phyloP scores from a whole-genome alignment of 2,797 vertebrate species.

The Cynodonichthys magdalenae region DNA sequence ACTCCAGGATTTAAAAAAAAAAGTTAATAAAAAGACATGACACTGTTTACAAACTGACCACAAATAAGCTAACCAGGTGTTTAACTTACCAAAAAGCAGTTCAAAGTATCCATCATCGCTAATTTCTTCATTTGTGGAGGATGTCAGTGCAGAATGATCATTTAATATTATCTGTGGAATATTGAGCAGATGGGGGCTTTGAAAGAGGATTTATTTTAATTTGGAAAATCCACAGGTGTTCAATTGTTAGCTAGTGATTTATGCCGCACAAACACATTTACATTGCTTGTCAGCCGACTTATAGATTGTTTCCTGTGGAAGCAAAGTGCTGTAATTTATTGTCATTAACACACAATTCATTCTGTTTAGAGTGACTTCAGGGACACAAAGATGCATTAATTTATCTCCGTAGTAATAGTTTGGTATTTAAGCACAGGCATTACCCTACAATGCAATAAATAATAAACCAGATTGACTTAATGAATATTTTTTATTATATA shows the following conservation, averaged over 20 bases:
- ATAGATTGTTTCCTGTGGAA: constrained; percentile 58
- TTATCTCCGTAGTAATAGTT: constrained; percentile 50
- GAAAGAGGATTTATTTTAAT: constrained; percentile 48
- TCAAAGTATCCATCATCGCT: constrained; percentile 42
- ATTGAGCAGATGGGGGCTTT: constrained; percentile 44
- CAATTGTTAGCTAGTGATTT: constrained; percentile 55
- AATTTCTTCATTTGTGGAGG: constrained; percentile 52
- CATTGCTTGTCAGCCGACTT: constrained; percentile 51
- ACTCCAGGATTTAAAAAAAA: constrained; percentile 42
- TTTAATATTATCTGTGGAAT: constrained; percentile 43
- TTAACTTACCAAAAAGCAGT: constrained; percentile 21
- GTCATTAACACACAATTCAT: constrained; percentile 59
- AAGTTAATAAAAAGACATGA: constrained; percentile 24
- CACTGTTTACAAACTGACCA: constrained; percentile 42
- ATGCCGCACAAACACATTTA: constrained; percentile 64
- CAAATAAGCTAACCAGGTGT: constrained; percentile 19
- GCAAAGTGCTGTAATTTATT: constrained; percentile 55
- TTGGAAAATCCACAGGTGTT: constrained; percentile 62
- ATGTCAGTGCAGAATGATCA: constrained; percentile 33
- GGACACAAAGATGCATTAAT: constrained; percentile 51
- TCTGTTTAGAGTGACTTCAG: constrained; percentile 46
- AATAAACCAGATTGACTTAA: constrained; percentile 47
- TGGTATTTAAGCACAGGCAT: constrained; percentile 70
- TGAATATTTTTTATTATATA: constrained; percentile 41
- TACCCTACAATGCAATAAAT: constrained; percentile 52